Percentiles rank a stretch among this genome's conserved stretches.
phyloP scores from a whole-genome alignment of 1,140 invertebrate genomes.

The Phymorhynchus buccinoides region DNA sequence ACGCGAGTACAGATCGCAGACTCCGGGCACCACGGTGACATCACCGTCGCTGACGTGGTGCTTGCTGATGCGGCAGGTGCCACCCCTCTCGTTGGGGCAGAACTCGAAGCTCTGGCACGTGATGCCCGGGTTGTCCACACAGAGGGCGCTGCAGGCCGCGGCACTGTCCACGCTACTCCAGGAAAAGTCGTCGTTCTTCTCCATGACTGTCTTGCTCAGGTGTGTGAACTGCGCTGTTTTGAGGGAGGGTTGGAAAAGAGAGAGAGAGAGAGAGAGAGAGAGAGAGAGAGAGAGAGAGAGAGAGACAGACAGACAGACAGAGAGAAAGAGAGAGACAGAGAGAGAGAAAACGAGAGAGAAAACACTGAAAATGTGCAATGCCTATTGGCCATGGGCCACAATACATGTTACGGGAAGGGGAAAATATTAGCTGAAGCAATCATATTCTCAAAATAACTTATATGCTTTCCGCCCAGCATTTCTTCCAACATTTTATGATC shows the following conservation, averaged over 20 bases:
- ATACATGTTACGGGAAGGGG: too few relatives aligned
- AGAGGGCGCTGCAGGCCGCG: conserved; percentile 54
- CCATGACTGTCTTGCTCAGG: conserved; percentile 46
- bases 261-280: too few relatives aligned
- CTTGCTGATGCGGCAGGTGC: conserved; percentile 54
- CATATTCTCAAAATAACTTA: too few relatives aligned
- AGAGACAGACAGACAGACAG: too few relatives aligned
- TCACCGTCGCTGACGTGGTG: conserved; percentile 55
- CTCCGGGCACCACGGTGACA: conserved; percentile 42
- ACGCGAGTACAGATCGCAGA: conserved; percentile 60
- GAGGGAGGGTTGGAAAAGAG: too few relatives aligned
- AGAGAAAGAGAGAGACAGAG: too few relatives aligned
- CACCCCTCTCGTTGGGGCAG: conserved; percentile 47
- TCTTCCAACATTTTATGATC: too few relatives aligned
- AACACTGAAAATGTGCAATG: too few relatives aligned
- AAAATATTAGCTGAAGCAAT: too few relatives aligned
- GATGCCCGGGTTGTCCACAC: conserved; percentile 52
- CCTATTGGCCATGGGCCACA: too few relatives aligned
- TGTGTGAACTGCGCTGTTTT: conserved; percentile 58
- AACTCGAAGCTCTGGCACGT: conserved; percentile 62
- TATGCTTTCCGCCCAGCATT: too few relatives aligned
- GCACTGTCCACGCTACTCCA: conserved; percentile 39
- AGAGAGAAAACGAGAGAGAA: not conserved
- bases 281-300: too few relatives aligned
- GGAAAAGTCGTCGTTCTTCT: conserved; percentile 45